phyloP scores from a whole-genome alignment of 1,140 invertebrate genomes.

The Berghia stephanieae region DNA sequence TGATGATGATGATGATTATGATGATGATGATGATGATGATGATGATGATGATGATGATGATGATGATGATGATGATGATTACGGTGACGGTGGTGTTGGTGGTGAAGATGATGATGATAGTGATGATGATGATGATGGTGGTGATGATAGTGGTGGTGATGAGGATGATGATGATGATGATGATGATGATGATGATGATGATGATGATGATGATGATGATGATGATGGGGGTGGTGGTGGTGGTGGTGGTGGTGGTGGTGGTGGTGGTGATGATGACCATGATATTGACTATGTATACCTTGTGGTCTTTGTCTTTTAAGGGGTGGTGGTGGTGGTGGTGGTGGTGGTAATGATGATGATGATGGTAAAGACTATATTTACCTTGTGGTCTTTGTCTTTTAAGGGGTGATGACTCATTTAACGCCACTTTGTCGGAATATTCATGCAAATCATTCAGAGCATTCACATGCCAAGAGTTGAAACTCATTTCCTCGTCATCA shows the following conservation, averaged over 20 bases:
- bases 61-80: conserved; percentile 6
- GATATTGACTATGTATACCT: neutral
- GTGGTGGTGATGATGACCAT: conserved; percentile 22
- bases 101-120: conserved; percentile 15
- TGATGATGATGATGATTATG: too few relatives aligned
- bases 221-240: conserved; percentile 23
- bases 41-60: conserved; percentile 5
- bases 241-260: conserved; percentile 21
- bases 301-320: too few relatives aligned
- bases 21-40: neutral
- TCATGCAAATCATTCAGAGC: too few relatives aligned
- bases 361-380: neutral
- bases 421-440: too few relatives aligned
- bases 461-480: too few relatives aligned
- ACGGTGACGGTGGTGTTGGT: conserved; percentile 22
- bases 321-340: conserved; percentile 18
- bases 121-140: conserved; percentile 23
- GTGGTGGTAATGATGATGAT: conserved; percentile 22
- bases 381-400: too few relatives aligned
- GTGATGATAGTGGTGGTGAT: conserved; percentile 13
- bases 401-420: too few relatives aligned
- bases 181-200: conserved; percentile 28
- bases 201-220: conserved; percentile 28
- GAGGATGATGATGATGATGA: conserved; percentile 21
- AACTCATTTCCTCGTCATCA: too few relatives aligned